Evolutionary conservation across 2,797 vertebrate genomes (phyloP), one percentile per base, ranked within the genome.

Genomic region (Mormyrops boulengeri): DNA sequence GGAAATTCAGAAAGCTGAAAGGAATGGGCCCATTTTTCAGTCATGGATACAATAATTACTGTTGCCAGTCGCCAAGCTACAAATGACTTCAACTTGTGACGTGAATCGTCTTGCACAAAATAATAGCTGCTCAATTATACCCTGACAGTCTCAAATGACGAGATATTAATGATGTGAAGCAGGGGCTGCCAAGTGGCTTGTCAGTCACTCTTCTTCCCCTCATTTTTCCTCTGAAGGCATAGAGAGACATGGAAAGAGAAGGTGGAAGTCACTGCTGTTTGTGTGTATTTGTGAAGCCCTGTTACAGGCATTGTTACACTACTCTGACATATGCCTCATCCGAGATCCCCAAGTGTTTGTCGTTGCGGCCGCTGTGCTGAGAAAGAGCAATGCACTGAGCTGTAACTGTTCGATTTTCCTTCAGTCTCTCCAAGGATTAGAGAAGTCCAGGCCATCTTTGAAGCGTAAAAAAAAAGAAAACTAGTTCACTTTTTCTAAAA

Each of bases 11-110:
- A 60, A 85, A 62, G 52, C 34, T 26, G 44, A 62, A 89, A 47
- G 11, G 38, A 82, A 47, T 8, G 38, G 30, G 0, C 77, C 53
- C 8, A 6, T 89, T 89, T 88, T 89, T 89, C 52, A 85, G 77
- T 38, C 22, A 60, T 47, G 62, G 82, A 89, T 86, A 89, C 82
- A 62, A 19, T 86, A 69, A 86, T 86, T 66, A 66, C 22, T 26
- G 26, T 84, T 89, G 89, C 82, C 89, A 85, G 57, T 86, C 55
- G 47, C 26, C 89, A 89, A 89, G 44, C 47, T 86, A 52, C 82
- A 94, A 94, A 95, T 91, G 91, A 90, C 55, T 30, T 26, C 93
- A 93, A 93, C 94, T 93, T 93, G 93, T 92, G 92, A 92, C 90
- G 92, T n/a, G 87, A 84, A 87, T 73, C 34, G 92, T 91, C 91